Conservation (phyloP, 1,140 invertebrate species). For the Lepidurus couesii region DNA sequence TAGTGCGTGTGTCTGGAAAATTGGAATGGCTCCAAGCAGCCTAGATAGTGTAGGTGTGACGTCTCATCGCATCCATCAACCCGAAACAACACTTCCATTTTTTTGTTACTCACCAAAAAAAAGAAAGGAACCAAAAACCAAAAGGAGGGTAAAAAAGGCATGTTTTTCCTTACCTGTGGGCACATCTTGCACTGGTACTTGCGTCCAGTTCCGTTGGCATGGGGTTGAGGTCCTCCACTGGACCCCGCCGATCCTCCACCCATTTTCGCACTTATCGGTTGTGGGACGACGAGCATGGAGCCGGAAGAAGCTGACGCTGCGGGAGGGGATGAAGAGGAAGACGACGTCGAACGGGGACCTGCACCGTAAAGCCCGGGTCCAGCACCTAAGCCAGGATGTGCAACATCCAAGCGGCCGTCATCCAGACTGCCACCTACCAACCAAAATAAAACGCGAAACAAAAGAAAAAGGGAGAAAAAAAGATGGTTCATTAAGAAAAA, state of each 20-base stretch:
- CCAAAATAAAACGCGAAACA: conserved; percentile 19
- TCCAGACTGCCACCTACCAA: conserved; percentile 36
- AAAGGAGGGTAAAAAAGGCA: neutral
- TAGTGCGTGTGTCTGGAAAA: neutral
- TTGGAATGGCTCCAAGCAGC: conserved; percentile 12
- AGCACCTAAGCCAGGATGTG: conserved; percentile 38
- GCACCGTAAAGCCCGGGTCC: conserved; percentile 41
- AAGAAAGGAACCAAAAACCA: conserved; percentile 5
- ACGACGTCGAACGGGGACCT: conserved; percentile 46
- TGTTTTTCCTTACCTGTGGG: conserved; percentile 72
- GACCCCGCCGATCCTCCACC: conserved; percentile 16
- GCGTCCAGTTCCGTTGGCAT: conserved; percentile 43
- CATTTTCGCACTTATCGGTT: conserved; percentile 70
- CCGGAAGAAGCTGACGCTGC: conserved; percentile 48
- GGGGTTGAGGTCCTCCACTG: conserved; percentile 37
- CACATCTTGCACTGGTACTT: conserved; percentile 99
- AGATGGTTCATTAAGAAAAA: neutral
- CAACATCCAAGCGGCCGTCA: conserved; percentile 35
- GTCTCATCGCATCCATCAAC: neutral
- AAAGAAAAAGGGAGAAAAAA: neutral
- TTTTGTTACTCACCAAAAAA: neutral
- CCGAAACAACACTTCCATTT: neutral
- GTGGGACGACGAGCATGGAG: conserved; percentile 77
- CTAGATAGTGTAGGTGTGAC: conserved; percentile 13
- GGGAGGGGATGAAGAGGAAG: conserved; percentile 48